Base-by-base conservation (phyloP, 2,888 invertebrate genomes). In the Nebria brevicollis region DNA sequence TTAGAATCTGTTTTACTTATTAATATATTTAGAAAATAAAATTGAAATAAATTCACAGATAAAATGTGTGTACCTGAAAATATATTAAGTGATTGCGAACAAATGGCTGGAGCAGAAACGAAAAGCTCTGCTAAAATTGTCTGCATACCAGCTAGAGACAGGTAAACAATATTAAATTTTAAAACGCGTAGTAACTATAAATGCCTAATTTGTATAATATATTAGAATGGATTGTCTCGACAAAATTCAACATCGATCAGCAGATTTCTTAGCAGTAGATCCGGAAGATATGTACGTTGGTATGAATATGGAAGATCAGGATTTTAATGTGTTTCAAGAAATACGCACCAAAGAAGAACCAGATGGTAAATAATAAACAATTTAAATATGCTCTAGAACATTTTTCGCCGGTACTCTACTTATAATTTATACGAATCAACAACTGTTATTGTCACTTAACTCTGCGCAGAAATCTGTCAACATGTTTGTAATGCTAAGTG, bases 281-380 rank as follows among this genome's bases (percentile, higher is more conserved):
- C 96, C 97, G 2, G 96, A 96, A 86, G 96, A 96, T 86, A 95
- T 96, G 93, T 97, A 96, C 87, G 92, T 97, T 70, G 96, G 95
- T 0, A 91, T 93, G 70, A 93, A 94, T 84, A 90, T 93, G 77
- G 92, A 92, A 26, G 92, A 95, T 87, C 92, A 94, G 87, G 94
- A 95, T 88, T 94, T 94, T 86, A 93, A 93, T 0, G 91, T 96
- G 5, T 92, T 95, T 86, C 94, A 94, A 83, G 95, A 95, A 88
- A 94, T 95, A 83, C 91, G 95, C 78, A 95, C 95, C 4, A 92
- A 93, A 85, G 94, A 94, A 82, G 95, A 95, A 86, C 94, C 94
- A 41, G 92, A 94, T 84, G 94, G 95, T 94, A 86, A 88, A 85
- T 84, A 66, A 81, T 41, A 13, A 20, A 66, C 25, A 8, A 34